A percentile compares a stretch with the other conserved stretches of the same genome.
Conservation (phyloP, 2,113 vertebrate genomes). For the Geothlypis trichas region DNA sequence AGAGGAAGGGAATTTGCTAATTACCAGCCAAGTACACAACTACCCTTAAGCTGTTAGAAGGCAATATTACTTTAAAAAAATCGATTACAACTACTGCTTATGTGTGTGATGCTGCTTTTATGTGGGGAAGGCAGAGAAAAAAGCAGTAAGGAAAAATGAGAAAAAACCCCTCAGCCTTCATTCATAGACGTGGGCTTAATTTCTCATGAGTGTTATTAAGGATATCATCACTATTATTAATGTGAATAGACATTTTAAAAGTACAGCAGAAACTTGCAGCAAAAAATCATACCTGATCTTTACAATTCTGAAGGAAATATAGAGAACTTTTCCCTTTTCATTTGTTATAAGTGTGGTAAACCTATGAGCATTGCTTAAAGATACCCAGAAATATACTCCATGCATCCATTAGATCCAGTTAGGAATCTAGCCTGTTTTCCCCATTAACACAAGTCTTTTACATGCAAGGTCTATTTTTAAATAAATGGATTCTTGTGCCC, state of each 20-base stretch:
- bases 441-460: not conserved
- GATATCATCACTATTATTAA: not conserved
- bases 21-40: not conserved
- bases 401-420: not conserved
- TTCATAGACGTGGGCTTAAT: rapidly evolving
- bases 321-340: not conserved
- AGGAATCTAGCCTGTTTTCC: not conserved
- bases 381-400: not conserved
- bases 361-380: not conserved
- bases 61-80: not conserved
- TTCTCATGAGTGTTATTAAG: not conserved
- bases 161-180: not conserved
- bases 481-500: not conserved
- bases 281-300: not conserved
- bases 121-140: not conserved
- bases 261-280: not conserved
- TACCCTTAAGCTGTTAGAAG: not conserved
- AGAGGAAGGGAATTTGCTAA: not conserved
- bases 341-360: not conserved
- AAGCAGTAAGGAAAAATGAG: not conserved
- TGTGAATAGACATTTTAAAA: not conserved
- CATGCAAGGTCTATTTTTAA: not conserved
- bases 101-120: not conserved
- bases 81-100: not conserved
- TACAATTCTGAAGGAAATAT: not conserved